phyloP scores from a whole-genome alignment of 2,888 invertebrate genomes.

The Ennomos fuscantarius region DNA sequence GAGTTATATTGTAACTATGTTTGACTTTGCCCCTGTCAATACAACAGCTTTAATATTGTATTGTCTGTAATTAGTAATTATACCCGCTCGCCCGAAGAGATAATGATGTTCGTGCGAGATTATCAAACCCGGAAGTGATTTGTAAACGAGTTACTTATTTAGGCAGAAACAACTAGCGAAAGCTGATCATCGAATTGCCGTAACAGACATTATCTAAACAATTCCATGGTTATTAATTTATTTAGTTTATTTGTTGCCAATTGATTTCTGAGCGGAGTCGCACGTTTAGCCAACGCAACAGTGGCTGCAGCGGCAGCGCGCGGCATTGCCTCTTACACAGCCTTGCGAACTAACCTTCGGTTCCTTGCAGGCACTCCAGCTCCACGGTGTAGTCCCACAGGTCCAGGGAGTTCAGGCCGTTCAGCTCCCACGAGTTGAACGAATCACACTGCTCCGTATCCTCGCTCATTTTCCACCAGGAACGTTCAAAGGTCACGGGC shows the following conservation, averaged over 20 bases:
- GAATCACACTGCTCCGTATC: conserved; percentile 77
- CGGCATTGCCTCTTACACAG: conserved; percentile 59
- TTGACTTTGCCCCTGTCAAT: conserved; percentile 17
- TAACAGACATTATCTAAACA: conserved; percentile 52
- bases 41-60: neutral
- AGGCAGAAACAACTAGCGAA: conserved; percentile 29
- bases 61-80: conserved; percentile 2
- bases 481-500: conserved; percentile 59
- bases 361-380: conserved; percentile 91
- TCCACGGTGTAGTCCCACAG: conserved; percentile 95
- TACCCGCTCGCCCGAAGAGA: neutral
- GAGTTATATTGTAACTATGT: neutral
- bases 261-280: conserved; percentile 43
- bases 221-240: conserved; percentile 57
- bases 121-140: conserved; percentile 29
- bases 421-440: conserved; percentile 81
- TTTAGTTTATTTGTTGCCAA: conserved; percentile 57
- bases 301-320: neutral
- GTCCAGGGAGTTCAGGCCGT: conserved; percentile 89
- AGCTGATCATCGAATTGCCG: conserved; percentile 46
- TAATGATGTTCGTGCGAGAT: conserved; percentile 19
- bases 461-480: conserved; percentile 71
- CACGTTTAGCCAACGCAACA: conserved; percentile 12
- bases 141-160: conserved; percentile 5
- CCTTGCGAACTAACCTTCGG: conserved; percentile 88